phyloP scores from a whole-genome alignment of 2,113 vertebrate species.

The human (Homo sapiens) region DNA sequence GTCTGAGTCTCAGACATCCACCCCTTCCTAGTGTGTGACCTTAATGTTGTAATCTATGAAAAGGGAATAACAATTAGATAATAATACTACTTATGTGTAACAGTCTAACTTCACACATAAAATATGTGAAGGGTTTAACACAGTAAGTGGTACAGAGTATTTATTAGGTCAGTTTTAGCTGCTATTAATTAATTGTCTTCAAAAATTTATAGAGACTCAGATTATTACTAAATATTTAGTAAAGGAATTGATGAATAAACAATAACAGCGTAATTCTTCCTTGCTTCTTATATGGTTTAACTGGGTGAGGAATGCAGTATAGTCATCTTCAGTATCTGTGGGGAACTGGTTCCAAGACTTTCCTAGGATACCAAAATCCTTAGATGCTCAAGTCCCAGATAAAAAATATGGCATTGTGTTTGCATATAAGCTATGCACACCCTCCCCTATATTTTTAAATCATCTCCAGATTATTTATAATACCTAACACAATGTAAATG shows the following conservation, averaged over 20 bases:
- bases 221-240: neutral
- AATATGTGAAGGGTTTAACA: neutral
- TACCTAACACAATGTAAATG: neutral
- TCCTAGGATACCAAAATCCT: neutral
- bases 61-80: neutral
- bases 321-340: neutral
- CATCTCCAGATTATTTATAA: neutral
- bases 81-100: neutral
- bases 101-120: neutral
- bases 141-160: neutral
- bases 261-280: neutral
- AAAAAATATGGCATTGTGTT: neutral
- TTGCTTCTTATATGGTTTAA: neutral
- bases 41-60: neutral
- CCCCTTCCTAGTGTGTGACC: neutral
- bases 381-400: neutral
- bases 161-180: neutral
- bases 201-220: neutral
- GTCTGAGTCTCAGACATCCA: neutral
- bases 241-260: neutral
- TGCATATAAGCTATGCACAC: neutral
- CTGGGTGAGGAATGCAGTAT: neutral
- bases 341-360: neutral
- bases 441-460: neutral
- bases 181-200: neutral